These are phyloP conservation scores for Dioctria rufipes DNA, from an alignment of 2,888 invertebrate species.

Conservation along the genomic window DNA sequence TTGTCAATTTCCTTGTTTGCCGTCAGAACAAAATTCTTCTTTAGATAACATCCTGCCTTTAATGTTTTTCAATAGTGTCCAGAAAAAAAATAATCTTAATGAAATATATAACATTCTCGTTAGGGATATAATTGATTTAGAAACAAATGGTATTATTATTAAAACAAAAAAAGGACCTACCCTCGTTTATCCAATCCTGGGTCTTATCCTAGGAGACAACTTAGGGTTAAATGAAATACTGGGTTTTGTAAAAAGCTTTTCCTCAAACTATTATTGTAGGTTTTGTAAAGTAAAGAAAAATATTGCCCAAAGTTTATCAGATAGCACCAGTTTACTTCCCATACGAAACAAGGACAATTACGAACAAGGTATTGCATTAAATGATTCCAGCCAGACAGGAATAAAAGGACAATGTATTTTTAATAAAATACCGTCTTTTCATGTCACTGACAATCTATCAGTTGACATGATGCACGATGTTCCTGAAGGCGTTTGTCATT, in stretches of 20 bases:
- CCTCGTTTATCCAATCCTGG: no score
- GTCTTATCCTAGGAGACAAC: no score
- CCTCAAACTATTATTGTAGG: constrained; percentile 51
- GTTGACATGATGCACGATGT: constrained; percentile 54
- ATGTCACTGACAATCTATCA: constrained; percentile 49
- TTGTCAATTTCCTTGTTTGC: no score
- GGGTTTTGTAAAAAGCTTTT: not conserved
- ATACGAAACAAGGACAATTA: constrained; percentile 14
- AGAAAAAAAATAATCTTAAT: no score
- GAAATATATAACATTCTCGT: no score
- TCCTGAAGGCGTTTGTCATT: constrained; percentile 52
- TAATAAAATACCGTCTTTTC: constrained; percentile 50
- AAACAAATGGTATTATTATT: no score
- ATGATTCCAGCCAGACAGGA: constrained; percentile 11
- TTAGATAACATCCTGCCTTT: no score
- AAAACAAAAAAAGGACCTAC: no score
- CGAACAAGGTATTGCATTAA: not conserved
- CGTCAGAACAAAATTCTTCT: no score
- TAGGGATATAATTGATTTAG: no score
- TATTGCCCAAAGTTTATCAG: not conserved
- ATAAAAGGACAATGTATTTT: constrained; percentile 44
- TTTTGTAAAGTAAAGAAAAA: constrained; percentile 46
- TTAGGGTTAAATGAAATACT: no score
- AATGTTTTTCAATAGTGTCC: no score
- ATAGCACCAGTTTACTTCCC: not conserved